Evolutionary conservation across 2,888 invertebrate genomes (phyloP).

Genomic region (Neuroscelio doddi): DNA sequence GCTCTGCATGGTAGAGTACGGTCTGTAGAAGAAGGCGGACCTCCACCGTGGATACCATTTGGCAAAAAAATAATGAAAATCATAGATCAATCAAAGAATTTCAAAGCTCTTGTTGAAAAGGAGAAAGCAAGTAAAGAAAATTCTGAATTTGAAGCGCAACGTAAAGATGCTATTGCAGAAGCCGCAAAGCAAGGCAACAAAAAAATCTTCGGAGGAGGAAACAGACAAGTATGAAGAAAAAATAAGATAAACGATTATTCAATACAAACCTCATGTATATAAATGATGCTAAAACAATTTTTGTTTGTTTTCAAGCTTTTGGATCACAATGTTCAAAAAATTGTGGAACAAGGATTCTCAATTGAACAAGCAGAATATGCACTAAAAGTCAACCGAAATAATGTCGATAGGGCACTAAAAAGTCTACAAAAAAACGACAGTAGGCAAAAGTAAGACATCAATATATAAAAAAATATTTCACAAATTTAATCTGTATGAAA

Average conservation of each 20-base stretch:
- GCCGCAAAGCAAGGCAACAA: constrained; percentile 80
- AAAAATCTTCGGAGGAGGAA: constrained; percentile 75
- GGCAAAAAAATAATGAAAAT: constrained; percentile 82
- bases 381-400: constrained; percentile 80
- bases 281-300: too few species aligned
- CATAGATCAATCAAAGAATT: constrained; percentile 77
- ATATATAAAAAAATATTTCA: neutral
- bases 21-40: constrained; percentile 82
- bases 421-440: constrained; percentile 75
- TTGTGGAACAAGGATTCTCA: constrained; percentile 85
- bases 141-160: constrained; percentile 90
- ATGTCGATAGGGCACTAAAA: constrained; percentile 82
- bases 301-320: constrained; percentile 65
- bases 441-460: constrained; percentile 54
- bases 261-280: too few species aligned
- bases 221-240: constrained; percentile 66
- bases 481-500: too few species aligned
- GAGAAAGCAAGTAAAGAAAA: constrained; percentile 79
- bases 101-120: constrained; percentile 80
- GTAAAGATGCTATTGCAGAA: constrained; percentile 92
- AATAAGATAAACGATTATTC: too few species aligned
- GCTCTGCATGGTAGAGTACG: constrained; percentile 72
- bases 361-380: constrained; percentile 85
- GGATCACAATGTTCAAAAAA: constrained; percentile 84
- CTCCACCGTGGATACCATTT: constrained; percentile 94